These are phyloP conservation scores for Epinotia brunnichana DNA, from an alignment of 2,888 invertebrate species.

Conservation along the genomic window DNA sequence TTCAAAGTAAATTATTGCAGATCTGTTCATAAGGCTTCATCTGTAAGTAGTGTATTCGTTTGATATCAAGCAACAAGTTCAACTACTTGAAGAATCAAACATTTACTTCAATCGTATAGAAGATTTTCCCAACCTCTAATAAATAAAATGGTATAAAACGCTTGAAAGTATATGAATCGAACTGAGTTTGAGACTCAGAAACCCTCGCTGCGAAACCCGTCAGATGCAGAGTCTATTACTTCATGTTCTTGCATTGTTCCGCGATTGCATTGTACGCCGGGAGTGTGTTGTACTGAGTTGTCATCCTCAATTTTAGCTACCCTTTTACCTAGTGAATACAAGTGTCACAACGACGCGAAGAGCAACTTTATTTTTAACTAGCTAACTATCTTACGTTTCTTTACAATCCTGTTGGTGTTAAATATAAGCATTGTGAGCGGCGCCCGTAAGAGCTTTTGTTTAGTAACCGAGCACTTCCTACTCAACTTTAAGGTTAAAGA, in stretches of 20 bases:
- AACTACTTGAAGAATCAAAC: too few species aligned
- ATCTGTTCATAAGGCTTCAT: too few species aligned
- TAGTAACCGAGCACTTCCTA: slow-evolving; percentile 25
- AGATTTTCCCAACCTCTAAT: neutral
- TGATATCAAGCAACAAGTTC: neutral
- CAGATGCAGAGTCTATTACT: slow-evolving; percentile 22
- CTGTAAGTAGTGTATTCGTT: too few species aligned
- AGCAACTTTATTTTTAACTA: neutral
- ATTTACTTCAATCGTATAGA: neutral
- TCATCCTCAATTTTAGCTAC: slow-evolving; percentile 9
- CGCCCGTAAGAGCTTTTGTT: slow-evolving; percentile 32
- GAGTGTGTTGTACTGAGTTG: slow-evolving; percentile 9
- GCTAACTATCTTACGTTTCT: neutral
- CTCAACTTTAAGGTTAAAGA: slow-evolving; percentile 41
- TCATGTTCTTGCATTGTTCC: slow-evolving; percentile 18
- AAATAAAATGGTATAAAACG: neutral
- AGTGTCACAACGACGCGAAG: neutral
- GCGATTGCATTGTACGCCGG: slow-evolving; percentile 10
- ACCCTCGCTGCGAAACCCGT: slow-evolving; percentile 12
- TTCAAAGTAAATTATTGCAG: too few species aligned
- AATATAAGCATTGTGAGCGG: slow-evolving; percentile 24
- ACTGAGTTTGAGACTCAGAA: neutral
- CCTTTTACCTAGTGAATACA: slow-evolving; percentile 2
- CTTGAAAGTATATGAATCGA: slow-evolving; percentile 7
- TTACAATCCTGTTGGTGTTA: slow-evolving; percentile 7